These are phyloP conservation scores for Drosophila watanabei DNA, from an alignment of 1,140 invertebrate genomes.

Conservation along the genomic window DNA sequence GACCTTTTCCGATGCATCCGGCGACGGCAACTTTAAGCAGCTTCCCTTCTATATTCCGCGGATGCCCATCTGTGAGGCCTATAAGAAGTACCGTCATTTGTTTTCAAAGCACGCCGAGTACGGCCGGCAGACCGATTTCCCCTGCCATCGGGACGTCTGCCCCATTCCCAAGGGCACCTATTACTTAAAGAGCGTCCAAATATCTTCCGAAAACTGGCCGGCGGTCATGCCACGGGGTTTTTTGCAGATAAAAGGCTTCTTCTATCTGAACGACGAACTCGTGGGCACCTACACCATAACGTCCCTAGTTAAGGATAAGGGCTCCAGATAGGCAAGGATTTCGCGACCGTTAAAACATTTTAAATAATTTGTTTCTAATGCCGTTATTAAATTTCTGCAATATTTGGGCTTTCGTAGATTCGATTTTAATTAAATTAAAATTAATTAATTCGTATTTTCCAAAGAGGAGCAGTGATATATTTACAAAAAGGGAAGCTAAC, in stretches of 20 bases:
- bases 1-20: conserved; percentile 7
- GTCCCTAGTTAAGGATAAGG: background rate
- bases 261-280: background rate
- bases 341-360: background rate
- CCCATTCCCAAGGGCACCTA: conserved; percentile 32
- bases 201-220: conserved; percentile 27
- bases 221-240: conserved; percentile 8
- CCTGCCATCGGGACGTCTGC: conserved; percentile 19
- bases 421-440: background rate
- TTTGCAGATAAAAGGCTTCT: background rate
- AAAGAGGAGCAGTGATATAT: too few relatives aligned
- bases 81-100: conserved; percentile 1
- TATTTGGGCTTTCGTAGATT: background rate
- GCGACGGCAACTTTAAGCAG: conserved; percentile 22
- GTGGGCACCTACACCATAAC: background rate
- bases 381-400: background rate
- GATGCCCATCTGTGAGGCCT: conserved; percentile 1
- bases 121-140: conserved; percentile 22
- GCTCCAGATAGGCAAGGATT: background rate
- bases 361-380: background rate
- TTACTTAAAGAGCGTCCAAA: conserved; percentile 21
- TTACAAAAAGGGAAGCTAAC: too few relatives aligned
- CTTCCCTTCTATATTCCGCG: background rate
- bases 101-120: background rate
- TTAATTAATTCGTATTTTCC: background rate